Percentiles rank a stretch among this genome's conserved stretches.
phyloP scores from a whole-genome alignment of 2,797 vertebrate species.

The Poliocrania exsul region DNA sequence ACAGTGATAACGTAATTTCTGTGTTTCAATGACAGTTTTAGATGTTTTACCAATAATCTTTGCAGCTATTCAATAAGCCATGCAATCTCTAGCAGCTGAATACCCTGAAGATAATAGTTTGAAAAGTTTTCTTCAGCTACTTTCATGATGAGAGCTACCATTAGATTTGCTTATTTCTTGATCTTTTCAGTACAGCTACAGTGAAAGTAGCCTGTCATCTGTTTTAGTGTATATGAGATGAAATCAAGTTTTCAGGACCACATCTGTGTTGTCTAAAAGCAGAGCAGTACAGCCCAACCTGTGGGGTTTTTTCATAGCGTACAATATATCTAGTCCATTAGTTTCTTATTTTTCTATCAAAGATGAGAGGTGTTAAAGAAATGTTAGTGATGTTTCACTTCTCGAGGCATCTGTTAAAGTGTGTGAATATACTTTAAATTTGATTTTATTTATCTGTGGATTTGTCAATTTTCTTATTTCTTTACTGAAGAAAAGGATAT shows the following conservation, averaged over 20 bases:
- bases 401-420: background rate
- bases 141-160: background rate
- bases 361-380: background rate
- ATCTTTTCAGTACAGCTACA: background rate
- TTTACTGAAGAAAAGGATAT: background rate
- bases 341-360: background rate
- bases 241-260: background rate
- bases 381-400: background rate
- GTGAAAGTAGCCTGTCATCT: background rate
- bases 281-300: fast-evolving
- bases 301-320: background rate
- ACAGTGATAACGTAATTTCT: background rate
- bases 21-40: background rate
- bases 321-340: background rate
- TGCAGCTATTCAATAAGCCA: background rate
- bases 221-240: background rate
- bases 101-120: background rate
- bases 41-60: background rate
- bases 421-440: background rate
- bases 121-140: background rate
- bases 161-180: background rate
- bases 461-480: background rate
- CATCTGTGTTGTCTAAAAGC: background rate
- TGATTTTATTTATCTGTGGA: background rate
- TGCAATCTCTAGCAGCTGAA: background rate